A percentile compares a stretch with the other conserved stretches of the same genome.
phyloP scores from a whole-genome alignment of 2,888 invertebrate species.

The Strigamia crassipes region DNA sequence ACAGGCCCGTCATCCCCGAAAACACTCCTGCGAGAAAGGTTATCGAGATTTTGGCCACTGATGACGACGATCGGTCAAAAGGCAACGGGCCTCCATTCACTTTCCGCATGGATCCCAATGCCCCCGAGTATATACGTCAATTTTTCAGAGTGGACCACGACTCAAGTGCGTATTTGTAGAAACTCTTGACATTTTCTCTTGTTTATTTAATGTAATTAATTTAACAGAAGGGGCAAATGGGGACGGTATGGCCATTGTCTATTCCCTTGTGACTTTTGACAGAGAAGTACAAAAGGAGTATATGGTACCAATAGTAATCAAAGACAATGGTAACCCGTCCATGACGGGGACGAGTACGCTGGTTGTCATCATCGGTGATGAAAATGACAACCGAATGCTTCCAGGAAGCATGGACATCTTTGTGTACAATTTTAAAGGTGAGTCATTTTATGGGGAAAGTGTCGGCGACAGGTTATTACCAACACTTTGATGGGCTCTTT shows the following conservation, averaged over 20 bases:
- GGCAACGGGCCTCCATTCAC: constrained; percentile 97
- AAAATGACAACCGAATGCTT: constrained; percentile 98
- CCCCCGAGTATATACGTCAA: constrained; percentile 88
- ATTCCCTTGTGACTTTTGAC: constrained; percentile 88
- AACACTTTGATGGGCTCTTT: background rate
- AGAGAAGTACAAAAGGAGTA: constrained; percentile 95
- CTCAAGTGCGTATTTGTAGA: constrained; percentile 70
- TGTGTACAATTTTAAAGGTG: constrained; percentile 87
- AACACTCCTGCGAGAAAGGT: constrained; percentile 90
- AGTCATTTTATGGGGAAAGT: background rate
- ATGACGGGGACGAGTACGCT: constrained; percentile 95
- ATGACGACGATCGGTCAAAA: constrained; percentile 90
- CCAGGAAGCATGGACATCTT: constrained; percentile 95
- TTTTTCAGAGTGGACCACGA: constrained; percentile 97
- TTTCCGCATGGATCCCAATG: constrained; percentile 88
- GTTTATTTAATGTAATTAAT: background rate
- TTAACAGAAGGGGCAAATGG: constrained; percentile 88
- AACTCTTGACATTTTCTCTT: background rate
- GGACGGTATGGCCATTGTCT: constrained; percentile 97
- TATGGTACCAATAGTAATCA: constrained; percentile 94
- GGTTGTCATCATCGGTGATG: constrained; percentile 95
- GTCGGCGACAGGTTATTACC: background rate
- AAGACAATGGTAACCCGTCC: constrained; percentile 94
- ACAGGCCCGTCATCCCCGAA: constrained; percentile 88
- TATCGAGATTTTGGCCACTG: constrained; percentile 89